Conservation (phyloP, 2,888 invertebrate species). For the Ecliptopera silaceata region DNA sequence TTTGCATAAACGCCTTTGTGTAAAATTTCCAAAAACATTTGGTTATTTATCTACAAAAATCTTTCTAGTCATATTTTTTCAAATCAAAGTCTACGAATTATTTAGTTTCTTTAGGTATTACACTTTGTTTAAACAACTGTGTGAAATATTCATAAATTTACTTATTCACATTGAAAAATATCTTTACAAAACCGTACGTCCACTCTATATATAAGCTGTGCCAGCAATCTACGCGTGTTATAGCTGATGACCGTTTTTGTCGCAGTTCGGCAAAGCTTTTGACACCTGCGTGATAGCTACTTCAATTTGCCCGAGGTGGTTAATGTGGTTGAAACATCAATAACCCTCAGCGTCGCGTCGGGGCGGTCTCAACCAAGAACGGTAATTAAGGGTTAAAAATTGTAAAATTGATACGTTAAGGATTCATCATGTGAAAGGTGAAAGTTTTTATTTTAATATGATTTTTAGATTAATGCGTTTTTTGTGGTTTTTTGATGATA, state of each 20-base stretch:
- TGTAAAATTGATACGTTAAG: slow-evolving; percentile 72
- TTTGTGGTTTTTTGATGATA: slow-evolving; percentile 30
- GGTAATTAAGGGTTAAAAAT: slow-evolving; percentile 71
- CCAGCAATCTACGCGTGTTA: slow-evolving; percentile 57
- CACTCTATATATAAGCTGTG: slow-evolving; percentile 49
- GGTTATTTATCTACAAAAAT: no score
- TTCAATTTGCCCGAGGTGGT: slow-evolving; percentile 67
- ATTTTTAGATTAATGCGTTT: slow-evolving; percentile 32
- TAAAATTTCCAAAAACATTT: no score
- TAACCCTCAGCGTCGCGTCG: slow-evolving; percentile 60
- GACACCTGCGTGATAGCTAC: slow-evolving; percentile 76
- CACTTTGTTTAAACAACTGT: no score
- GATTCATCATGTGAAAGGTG: slow-evolving; percentile 43
- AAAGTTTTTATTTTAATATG: slow-evolving; percentile 39
- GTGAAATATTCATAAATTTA: no score
- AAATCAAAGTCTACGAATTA: no score
- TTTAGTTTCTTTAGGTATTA: no score
- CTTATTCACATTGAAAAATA: no score
- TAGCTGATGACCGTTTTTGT: slow-evolving; percentile 78
- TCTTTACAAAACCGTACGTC: no score
- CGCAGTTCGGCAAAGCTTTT: slow-evolving; percentile 69
- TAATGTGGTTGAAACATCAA: slow-evolving; percentile 68
- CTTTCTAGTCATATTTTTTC: no score
- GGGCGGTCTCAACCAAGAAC: slow-evolving; percentile 52
- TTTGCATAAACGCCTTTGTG: no score